Conservation (phyloP, 1,140 invertebrate genomes). For the Lepidurus arcticus region DNA sequence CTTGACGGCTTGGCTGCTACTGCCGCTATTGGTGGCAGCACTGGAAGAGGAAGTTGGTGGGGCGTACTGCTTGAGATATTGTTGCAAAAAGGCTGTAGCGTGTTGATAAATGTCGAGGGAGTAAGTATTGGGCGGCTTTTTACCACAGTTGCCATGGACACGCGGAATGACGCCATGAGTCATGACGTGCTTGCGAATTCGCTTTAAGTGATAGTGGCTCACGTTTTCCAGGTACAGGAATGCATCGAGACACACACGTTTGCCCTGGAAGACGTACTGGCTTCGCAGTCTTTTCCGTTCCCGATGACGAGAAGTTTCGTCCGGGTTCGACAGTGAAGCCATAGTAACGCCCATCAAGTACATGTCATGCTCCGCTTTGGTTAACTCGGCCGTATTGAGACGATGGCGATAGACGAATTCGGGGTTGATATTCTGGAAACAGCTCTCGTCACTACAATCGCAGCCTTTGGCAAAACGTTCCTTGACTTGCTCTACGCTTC, state of each 20-base stretch:
- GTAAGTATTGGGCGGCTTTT: conserved; percentile 73
- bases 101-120: conserved; percentile 69
- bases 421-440: conserved; percentile 63
- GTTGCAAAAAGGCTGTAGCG: conserved; percentile 66
- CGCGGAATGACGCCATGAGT: conserved; percentile 68
- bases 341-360: conserved; percentile 74
- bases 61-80: conserved; percentile 58
- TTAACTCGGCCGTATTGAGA: conserved; percentile 69
- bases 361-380: conserved; percentile 63
- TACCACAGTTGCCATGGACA: conserved; percentile 67
- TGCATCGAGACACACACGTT: conserved; percentile 68
- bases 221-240: conserved; percentile 74
- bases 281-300: conserved; percentile 63
- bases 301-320: conserved; percentile 63
- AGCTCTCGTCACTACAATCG: conserved; percentile 67
- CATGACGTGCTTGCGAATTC: conserved; percentile 69
- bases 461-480: conserved; percentile 63
- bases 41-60: conserved; percentile 24
- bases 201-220: conserved; percentile 69
- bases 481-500: conserved; percentile 56
- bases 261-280: conserved; percentile 64
- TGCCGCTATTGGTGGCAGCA: conserved; percentile 39
- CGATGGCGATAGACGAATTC: conserved; percentile 67
- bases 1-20: conserved; percentile 43
- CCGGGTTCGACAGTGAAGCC: conserved; percentile 67